Evolutionary conservation across 2,113 vertebrate species (phyloP).

Genomic region (Pampusana beccarii): DNA sequence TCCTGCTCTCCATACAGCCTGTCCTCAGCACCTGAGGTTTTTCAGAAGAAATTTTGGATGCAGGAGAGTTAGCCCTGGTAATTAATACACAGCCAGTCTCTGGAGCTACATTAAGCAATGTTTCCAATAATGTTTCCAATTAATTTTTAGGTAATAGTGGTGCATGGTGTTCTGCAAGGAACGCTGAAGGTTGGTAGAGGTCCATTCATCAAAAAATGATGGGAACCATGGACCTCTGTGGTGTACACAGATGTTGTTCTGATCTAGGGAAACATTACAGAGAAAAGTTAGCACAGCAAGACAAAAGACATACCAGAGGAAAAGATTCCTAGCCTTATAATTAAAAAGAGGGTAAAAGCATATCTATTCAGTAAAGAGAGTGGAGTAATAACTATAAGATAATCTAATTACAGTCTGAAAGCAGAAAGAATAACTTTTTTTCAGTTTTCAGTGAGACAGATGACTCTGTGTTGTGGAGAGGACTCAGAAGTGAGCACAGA

Average conservation of each 20-base stretch:
- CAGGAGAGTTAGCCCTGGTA: not conserved
- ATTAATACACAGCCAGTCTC: not conserved
- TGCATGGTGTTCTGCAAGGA: not conserved
- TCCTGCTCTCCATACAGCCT: not conserved
- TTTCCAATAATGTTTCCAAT: slow-evolving; percentile 8
- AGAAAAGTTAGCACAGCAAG: not conserved
- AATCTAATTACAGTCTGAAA: slow-evolving; percentile 11
- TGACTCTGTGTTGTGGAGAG: not conserved
- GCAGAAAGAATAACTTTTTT: not conserved
- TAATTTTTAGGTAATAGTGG: slow-evolving; percentile 17
- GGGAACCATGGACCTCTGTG: not conserved
- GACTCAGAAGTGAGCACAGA: not conserved
- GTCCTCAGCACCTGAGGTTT: not conserved
- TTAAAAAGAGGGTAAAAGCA: not conserved
- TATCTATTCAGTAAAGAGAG: not conserved
- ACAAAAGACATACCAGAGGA: not conserved
- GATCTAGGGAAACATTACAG: not conserved
- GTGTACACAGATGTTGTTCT: slow-evolving; percentile 41
- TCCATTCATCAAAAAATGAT: slow-evolving; percentile 36
- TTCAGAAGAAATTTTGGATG: not conserved
- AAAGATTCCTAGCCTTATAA: not conserved
- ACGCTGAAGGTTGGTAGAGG: not conserved
- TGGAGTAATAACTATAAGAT: slow-evolving; percentile 1
- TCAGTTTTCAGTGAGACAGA: not conserved
- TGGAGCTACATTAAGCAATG: slow-evolving; percentile 4